Percentiles rank a stretch among this genome's conserved stretches.
Evolutionary conservation across 1,140 invertebrate genomes (phyloP).

Genomic region (Drosophila saltans): DNA sequence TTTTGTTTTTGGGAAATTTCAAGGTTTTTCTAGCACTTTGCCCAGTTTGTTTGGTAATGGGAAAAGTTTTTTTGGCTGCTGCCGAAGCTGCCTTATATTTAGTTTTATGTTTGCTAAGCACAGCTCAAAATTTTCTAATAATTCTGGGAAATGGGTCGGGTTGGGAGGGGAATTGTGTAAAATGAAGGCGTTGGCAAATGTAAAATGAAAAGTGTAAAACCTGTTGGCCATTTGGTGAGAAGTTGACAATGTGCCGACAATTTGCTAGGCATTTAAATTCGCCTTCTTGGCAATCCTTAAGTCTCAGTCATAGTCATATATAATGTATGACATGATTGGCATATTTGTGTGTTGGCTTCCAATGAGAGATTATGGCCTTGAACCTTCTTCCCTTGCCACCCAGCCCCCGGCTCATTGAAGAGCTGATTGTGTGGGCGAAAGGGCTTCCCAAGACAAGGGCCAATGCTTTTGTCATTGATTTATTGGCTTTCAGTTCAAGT

Average conservation of each 20-base stretch:
- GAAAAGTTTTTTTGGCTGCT: constrained; percentile 65
- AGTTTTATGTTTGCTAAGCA: constrained; percentile 27
- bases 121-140: constrained; percentile 67
- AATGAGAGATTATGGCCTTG: constrained; percentile 74
- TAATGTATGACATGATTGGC: constrained; percentile 78
- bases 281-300: constrained; percentile 15
- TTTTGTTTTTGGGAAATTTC: constrained; percentile 39
- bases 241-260: constrained; percentile 46
- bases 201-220: constrained; percentile 36
- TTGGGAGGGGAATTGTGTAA: neutral
- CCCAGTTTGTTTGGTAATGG: constrained; percentile 61
- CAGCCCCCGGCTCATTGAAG: constrained; percentile 18
- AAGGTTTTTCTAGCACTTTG: constrained; percentile 41
- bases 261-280: constrained; percentile 51
- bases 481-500: constrained; percentile 60
- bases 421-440: constrained; percentile 25
- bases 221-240: constrained; percentile 43
- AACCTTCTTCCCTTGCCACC: constrained; percentile 56
- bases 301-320: constrained; percentile 43
- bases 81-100: constrained; percentile 36
- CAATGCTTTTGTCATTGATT: constrained; percentile 72
- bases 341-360: constrained; percentile 75
- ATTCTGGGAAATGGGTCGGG: neutral
- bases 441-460: constrained; percentile 29
- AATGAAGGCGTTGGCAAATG: neutral